Base-by-base conservation (phyloP, 2,888 invertebrate species). In the Mechanitis mazaeus region DNA sequence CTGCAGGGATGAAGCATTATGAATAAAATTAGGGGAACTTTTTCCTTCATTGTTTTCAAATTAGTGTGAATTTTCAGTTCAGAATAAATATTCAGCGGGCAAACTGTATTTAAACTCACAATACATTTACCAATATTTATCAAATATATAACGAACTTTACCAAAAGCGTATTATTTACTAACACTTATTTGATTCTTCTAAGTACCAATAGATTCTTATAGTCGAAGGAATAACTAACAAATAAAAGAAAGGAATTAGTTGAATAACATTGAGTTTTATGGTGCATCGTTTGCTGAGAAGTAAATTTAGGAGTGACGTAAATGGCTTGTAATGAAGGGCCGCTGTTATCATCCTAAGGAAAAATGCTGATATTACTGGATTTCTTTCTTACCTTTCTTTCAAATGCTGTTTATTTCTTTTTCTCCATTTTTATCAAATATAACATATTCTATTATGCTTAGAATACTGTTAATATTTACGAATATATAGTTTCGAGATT, bases 171-270 rank as follows among this genome's bases (percentile, higher is more conserved):
- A 11, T 42, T 9, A 11, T 9, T 11, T 7, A 2, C 6, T 5
- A 11, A 42, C 9, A 9, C 20, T 20, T 20, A 20, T 20, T 20
- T 20, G 3, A 11, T 42, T 9, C 3, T 7, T 9, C 11, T 9
- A 42, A 42, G 42, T 42, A 42, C 3, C 42, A 42, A 9, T 9
- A 42, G 1, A 9, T 42, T 2, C 9, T 9, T 42, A 42, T 1
- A 42, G 11, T 42, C 2, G 42, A 42, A 42, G 42, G 42, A 42
- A 50, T 50, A 31, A 50, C 28, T 6, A 31, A 50, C 75, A 78
- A 77, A 72, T 73, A 65, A 69, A 66, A 63, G 66, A 55, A 62
- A 69, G 71, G 68, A 69, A 31, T 31, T 31, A 38, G 56, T 59
- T 28, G 33, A 33, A 55, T 59, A 38, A 58, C 54, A 55, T 58